These are phyloP conservation scores for Tenebrio molitor DNA, from an alignment of 1,140 invertebrate genomes.

Conservation along the genomic window DNA sequence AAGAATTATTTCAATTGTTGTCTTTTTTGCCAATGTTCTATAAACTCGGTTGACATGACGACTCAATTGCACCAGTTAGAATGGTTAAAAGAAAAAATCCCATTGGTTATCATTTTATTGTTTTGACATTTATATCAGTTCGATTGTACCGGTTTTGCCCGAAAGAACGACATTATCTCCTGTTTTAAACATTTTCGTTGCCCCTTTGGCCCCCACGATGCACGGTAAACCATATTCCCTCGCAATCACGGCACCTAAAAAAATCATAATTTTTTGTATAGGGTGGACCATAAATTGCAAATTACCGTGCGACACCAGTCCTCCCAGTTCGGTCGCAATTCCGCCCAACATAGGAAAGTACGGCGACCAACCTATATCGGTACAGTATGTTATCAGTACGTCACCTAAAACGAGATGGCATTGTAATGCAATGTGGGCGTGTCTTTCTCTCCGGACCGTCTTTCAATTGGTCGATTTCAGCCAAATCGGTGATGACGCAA, in stretches of 20 bases:
- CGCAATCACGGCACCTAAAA: conserved; percentile 86
- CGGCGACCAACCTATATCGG: conserved; percentile 90
- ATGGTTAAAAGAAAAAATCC: no score
- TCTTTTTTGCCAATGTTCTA: no score
- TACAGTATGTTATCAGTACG: conserved; percentile 81
- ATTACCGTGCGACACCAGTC: conserved; percentile 86
- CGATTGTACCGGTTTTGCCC: conserved; percentile 62
- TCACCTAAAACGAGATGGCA: conserved; percentile 22
- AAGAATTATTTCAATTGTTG: no score
- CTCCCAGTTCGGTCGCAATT: conserved; percentile 88
- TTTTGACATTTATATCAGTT: conserved; percentile 1
- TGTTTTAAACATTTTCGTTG: conserved; percentile 77
- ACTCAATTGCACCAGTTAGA: no score
- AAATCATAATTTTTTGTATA: conserved; percentile 20
- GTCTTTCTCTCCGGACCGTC: conserved; percentile 51
- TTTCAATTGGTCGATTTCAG: conserved; percentile 62
- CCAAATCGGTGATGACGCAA: conserved; percentile 75
- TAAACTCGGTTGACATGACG: no score
- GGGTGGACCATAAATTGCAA: conserved; percentile 5
- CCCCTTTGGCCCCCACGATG: conserved; percentile 79
- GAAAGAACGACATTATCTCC: conserved; percentile 72
- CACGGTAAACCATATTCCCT: conserved; percentile 89
- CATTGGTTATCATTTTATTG: no score
- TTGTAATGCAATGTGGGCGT: not conserved
- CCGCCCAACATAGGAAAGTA: conserved; percentile 87